Percentiles rank a stretch among this genome's conserved stretches.
Evolutionary conservation across 2,888 invertebrate species (phyloP).

Genomic region (Diabrotica balteata): DNA sequence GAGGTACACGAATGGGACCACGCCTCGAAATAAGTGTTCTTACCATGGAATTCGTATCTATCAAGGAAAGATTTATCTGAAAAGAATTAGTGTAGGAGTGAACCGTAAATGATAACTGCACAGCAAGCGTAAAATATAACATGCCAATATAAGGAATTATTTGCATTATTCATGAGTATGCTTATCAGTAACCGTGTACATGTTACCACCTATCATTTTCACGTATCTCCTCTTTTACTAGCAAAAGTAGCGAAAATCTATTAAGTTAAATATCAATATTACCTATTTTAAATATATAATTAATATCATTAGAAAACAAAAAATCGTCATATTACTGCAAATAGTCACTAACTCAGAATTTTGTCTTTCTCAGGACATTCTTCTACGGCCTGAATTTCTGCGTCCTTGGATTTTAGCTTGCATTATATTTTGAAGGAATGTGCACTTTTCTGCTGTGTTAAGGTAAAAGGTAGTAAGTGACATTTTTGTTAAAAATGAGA

Average conservation of each 20-base stretch:
- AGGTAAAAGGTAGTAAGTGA: too few species aligned
- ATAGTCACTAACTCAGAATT: too few species aligned
- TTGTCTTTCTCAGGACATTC: too few species aligned
- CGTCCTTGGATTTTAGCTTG: too few species aligned
- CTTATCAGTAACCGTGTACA: slow-evolving; percentile 46
- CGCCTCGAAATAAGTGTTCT: slow-evolving; percentile 50
- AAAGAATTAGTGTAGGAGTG: slow-evolving; percentile 43
- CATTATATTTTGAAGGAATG: too few species aligned
- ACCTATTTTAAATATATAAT: too few species aligned
- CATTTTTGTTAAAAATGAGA: too few species aligned
- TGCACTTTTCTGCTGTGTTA: too few species aligned
- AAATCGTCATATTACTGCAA: too few species aligned
- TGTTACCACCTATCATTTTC: slow-evolving; percentile 30
- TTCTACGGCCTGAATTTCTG: too few species aligned
- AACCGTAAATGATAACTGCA: slow-evolving; percentile 45
- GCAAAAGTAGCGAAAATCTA: not conserved
- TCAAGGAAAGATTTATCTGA: slow-evolving; percentile 38
- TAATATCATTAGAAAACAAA: too few species aligned
- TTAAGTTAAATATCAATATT: too few species aligned
- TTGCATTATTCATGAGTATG: slow-evolving; percentile 46
- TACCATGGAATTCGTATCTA: slow-evolving; percentile 49
- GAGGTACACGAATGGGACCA: slow-evolving; percentile 50
- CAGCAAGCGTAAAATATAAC: slow-evolving; percentile 45
- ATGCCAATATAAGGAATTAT: slow-evolving; percentile 44
- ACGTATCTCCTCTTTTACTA: slow-evolving; percentile 12